Conservation (phyloP, 37 sponge, comb jelly and placozoan genomes). For the Crambe crambe region DNA sequence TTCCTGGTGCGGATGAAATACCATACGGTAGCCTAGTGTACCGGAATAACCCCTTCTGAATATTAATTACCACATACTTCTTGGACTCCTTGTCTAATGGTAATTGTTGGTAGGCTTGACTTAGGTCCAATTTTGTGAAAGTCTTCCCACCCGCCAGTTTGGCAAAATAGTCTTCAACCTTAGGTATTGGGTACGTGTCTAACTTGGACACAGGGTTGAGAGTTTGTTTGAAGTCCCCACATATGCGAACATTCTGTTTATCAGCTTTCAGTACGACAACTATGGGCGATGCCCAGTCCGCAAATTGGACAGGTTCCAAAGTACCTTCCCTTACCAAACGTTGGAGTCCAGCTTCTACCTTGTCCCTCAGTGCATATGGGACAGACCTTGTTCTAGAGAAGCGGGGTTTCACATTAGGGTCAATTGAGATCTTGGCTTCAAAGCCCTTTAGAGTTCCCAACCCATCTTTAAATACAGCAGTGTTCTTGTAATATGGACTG, state of each 20-base stretch:
- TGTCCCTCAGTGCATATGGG: constrained; percentile 21
- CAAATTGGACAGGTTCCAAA: constrained; percentile 20
- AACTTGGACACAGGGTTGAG: no score
- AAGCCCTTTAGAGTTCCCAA: constrained; percentile 21
- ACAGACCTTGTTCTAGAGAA: constrained; percentile 23
- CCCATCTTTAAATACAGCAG: background rate
- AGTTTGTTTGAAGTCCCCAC: constrained; percentile 38
- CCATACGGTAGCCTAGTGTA: no score
- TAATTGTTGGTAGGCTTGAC: no score
- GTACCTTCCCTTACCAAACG: constrained; percentile 34
- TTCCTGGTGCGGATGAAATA: no score
- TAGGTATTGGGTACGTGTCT: no score
- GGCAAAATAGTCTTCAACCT: no score
- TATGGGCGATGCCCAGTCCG: constrained; percentile 52
- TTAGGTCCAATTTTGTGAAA: no score
- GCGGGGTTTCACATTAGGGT: constrained; percentile 4
- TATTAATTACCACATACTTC: no score
- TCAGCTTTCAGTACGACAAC: constrained; percentile 42
- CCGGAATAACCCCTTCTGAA: no score
- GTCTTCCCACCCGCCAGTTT: no score
- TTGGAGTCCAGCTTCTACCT: constrained; percentile 30
- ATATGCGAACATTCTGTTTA: constrained; percentile 13
- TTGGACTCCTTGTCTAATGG: no score
- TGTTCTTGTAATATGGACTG: background rate
- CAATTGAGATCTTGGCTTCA: constrained; percentile 27